Base-by-base conservation (phyloP, 2,113 vertebrate species). In the Anarrhichthys ocellatus region DNA sequence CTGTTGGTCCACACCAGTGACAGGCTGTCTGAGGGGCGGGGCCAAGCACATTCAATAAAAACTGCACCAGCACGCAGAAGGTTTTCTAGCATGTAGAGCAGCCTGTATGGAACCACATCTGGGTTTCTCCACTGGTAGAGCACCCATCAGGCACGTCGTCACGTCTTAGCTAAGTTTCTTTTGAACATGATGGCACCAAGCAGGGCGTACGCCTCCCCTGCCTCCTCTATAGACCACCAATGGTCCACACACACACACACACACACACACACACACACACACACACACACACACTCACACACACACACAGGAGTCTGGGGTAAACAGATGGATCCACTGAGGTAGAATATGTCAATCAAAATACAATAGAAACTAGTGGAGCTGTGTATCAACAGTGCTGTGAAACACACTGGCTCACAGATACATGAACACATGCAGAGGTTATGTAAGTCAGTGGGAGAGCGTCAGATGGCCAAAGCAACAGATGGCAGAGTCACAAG, bases 361-460 rank as follows among this genome's bases (percentile, higher is more conserved):
- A 68, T 4, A 10, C 63, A 40, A 44, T 10, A 65, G 73, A 29
- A 59, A 20, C 18, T 46, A 27, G 5, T n/a, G 9, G 22, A 13
- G 15, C 20, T 20, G 32, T 9, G 34, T 14, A 63, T 56, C 9
- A 63, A 32, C 1, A 63, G 22, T 40, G 27, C 65, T 34, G 11
- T 65, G 50, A 62, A 73, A 52, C 20, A 54, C 20, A 62, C 29
- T 29, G 50, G 44, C 18, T 62, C 62, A 27, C 72, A 58, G 32
- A 29, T 4, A 38, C 48, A 59, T 1, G 2, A 27, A 63, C 1
- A 63, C 61, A 76, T 40, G 48, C 56, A 79, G 14, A 73, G 77
- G 14, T 80, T 78, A 42, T 56, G 58, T 67, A 63, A 84, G 63
- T 38, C 44, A 72, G 40, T 68, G 75, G 50, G 32, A 80, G 27